Percentiles rank a stretch among this genome's conserved stretches.
These are phyloP conservation scores for Tetrapedia diversipes DNA, from an alignment of 2,888 invertebrate genomes.

Conservation along the genomic window DNA sequence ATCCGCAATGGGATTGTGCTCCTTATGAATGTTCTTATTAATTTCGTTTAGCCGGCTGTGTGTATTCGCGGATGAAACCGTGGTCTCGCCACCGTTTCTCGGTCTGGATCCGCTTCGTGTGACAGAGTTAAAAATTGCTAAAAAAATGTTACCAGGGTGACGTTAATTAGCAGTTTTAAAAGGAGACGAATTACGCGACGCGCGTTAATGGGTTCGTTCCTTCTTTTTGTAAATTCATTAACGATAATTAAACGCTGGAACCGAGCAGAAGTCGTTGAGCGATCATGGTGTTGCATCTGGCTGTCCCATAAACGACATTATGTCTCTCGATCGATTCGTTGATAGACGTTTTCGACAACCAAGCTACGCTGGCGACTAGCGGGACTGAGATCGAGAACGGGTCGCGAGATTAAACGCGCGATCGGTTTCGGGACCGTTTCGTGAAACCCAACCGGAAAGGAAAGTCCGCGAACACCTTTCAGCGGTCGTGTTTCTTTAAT, in stretches of 20 bases:
- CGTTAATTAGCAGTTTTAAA: no score
- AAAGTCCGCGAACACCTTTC: slow-evolving; percentile 5
- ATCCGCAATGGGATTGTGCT: slow-evolving; percentile 56
- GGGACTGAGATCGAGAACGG: slow-evolving; percentile 23
- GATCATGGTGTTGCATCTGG: slow-evolving; percentile 8
- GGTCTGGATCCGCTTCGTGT: no score
- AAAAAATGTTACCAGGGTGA: no score
- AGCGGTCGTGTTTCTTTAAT: background rate
- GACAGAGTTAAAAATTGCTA: no score
- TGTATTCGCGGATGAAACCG: no score
- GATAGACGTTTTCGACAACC: slow-evolving; percentile 35
- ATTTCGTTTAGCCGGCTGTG: slow-evolving; percentile 29
- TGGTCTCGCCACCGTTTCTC: no score
- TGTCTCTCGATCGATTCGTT: slow-evolving; percentile 35
- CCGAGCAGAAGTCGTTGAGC: slow-evolving; percentile 35
- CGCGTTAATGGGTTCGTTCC: no score
- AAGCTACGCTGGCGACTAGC: no score
- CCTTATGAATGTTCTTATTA: slow-evolving; percentile 54
- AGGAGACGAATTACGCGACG: no score
- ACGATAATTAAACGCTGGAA: no score
- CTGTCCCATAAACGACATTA: slow-evolving; percentile 34
- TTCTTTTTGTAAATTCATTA: no score
- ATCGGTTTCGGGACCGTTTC: slow-evolving; percentile 32
- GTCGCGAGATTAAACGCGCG: slow-evolving; percentile 33
- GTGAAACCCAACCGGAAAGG: background rate